Evolutionary conservation across 2,797 vertebrate species (phyloP), one percentile per base, ranked within the genome.

Genomic region (Girardinus metallicus): DNA sequence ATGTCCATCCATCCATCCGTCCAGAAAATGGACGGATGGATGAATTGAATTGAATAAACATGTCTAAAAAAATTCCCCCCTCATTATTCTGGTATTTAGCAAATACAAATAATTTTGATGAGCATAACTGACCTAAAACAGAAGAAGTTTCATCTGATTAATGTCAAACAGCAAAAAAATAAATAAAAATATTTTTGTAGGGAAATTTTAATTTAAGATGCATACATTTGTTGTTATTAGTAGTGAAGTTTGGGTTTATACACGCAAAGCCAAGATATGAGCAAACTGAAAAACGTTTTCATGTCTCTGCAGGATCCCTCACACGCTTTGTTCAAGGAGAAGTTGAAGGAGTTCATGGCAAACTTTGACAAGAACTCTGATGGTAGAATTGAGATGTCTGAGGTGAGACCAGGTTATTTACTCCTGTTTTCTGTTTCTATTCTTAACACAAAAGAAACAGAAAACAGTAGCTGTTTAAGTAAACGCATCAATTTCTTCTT

Each of bases 331-430:
- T 95, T 98, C 85, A 96, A 94, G 60, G 97, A 97, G 83, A 97
- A 98, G 95, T 96, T 99, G 96, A 98, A 96, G 87, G 97, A 97
- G 77, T 98, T 99, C 89, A 98, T 99, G 97, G 92, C 94, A 88
- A 98, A 96, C 84, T 97, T 99, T 0, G 98, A 99, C 93, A 97
- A 97, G 91, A 98, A 98, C 0, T 86, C 97, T 0, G 98, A 98
- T 0, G 97, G 97, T 16, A 98, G 94, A 86, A 99, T 99, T 0
- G 98, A 99, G 91, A 97, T 99, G 97, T 94, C 97, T 0, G 98
- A 99, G 97, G 98, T 99, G 94, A 96, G 85, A 78, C 60, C 10
- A 29, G 2, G 5, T 70, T 2, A 26, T 68, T 68, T 41, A 41
- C 64, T 12, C 21, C 64, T 12, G 39, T n/a, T n/a, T n/a, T n/a